Percentiles rank a stretch among this genome's conserved stretches.
Evolutionary conservation across 2,113 vertebrate genomes (phyloP).

Genomic region (Lophochroa leadbeateri): DNA sequence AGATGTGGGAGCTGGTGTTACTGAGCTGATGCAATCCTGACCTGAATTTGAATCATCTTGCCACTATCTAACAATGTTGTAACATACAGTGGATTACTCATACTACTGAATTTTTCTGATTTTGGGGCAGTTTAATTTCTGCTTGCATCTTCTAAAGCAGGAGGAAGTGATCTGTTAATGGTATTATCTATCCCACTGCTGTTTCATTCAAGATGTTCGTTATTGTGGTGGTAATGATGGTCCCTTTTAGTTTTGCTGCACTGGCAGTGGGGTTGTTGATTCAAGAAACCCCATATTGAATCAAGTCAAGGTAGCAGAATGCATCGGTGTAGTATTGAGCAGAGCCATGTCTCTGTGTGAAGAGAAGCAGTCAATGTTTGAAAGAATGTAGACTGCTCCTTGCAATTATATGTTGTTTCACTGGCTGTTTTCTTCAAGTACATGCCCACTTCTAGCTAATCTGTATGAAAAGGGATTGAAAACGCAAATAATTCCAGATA

Average conservation of each 20-base stretch:
- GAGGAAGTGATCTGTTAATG: background rate
- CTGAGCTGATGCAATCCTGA: background rate
- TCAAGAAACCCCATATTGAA: background rate
- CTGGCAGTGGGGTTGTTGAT: background rate
- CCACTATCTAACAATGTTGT: background rate
- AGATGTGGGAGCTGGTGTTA: background rate
- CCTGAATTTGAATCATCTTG: background rate
- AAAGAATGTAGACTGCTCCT: background rate
- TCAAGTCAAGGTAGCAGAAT: background rate
- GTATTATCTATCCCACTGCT: background rate
- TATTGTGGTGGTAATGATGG: rapidly evolving
- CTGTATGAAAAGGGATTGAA: background rate
- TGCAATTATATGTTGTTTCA: background rate
- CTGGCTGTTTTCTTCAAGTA: background rate
- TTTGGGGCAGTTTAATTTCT: background rate
- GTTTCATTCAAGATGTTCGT: rapidly evolving
- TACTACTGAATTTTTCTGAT: background rate
- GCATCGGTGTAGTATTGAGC: background rate
- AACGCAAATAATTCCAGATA: background rate
- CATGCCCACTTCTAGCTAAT: background rate
- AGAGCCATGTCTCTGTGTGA: background rate
- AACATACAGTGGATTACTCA: background rate
- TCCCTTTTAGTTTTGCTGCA: background rate
- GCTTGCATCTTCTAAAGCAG: background rate
- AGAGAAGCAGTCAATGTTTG: background rate